Evolutionary conservation across 2,113 vertebrate genomes (phyloP), one percentile per base, ranked within the genome.

Genomic region (Turdus rufiventris): DNA sequence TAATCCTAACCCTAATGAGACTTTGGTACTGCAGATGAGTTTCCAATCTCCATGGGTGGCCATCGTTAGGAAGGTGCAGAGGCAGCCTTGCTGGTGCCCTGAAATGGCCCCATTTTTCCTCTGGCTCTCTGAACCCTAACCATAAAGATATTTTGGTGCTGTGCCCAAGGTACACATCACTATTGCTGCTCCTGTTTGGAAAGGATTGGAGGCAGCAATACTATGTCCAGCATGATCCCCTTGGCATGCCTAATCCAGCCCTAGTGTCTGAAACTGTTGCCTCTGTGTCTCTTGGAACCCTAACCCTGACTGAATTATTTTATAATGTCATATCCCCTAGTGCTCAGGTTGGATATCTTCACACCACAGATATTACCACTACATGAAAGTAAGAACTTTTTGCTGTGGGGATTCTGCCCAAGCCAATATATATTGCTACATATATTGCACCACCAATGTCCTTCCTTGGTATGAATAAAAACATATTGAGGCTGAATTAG

Each of bases 81-180:
- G 8, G 13, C 10, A 51, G 10, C 33, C 25, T 5, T 19, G 7
- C 3, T 57, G 26, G 3, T 36, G 33, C 33, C 31, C 33, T 51
- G 43, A 36, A 36, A 24, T 23, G 2, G 29, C 26, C 7, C 4
- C 18, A 11, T 51, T 58, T 65, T 43, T 23, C 26, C 72, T 72
- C 50, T 63, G 34, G 2, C 21, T 50, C 4, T 63, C 66, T 36
- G 8, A 57, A 36, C 9, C 5, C 7, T 26, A 65, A 43, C 10
- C 25, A 26, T 15, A 50, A 72, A 79, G 11, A 31, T 26, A 18
- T 8, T 31, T 36, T 47, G 9, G 8, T 50, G 13, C 25, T 36
- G 31, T 21, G 9, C 34, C 17, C 0, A 0, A 42, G 25, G 34
- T 18, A 17, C 34, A 25, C 26, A 23, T 34, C 31, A 26, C 11